Evolutionary conservation across 2,113 vertebrate species (phyloP).

Genomic region (Trinectes maculatus): DNA sequence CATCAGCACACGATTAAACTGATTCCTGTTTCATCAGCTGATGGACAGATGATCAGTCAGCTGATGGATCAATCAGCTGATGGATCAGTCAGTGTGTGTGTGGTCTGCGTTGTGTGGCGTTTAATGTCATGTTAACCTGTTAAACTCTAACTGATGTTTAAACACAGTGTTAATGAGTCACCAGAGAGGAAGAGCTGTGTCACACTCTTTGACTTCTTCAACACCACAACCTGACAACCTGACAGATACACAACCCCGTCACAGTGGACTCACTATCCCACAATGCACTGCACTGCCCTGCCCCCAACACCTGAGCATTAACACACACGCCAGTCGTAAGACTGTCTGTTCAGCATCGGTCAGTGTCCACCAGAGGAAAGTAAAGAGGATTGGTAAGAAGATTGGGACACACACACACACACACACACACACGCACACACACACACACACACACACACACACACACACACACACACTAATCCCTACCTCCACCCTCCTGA

Average conservation of each 20-base stretch:
- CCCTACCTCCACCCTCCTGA: neutral
- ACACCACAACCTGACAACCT: neutral
- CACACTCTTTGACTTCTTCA: neutral
- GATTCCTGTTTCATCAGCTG: too few relatives aligned
- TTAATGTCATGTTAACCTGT: neutral
- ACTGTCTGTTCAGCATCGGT: neutral
- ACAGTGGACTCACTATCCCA: neutral
- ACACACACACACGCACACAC: constrained; percentile 39
- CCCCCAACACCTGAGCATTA: neutral
- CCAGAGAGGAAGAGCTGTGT: neutral
- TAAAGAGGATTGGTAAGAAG: constrained; percentile 73
- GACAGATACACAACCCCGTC: neutral
- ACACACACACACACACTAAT: too few relatives aligned
- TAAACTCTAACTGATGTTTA: neutral
- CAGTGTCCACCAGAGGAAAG: constrained; percentile 20
- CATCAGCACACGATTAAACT: too few relatives aligned
- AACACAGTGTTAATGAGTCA: constrained; percentile 26
- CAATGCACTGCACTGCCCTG: neutral
- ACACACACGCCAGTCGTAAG: neutral
- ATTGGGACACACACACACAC: constrained; percentile 53
- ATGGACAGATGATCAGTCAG: too few relatives aligned
- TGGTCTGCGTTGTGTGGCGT: too few relatives aligned
- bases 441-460: constrained; percentile 38
- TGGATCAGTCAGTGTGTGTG: too few relatives aligned
- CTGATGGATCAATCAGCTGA: too few relatives aligned